These are phyloP conservation scores for Chiloscyllium punctatum DNA, from an alignment of 2,797 vertebrate species.

Conservation along the genomic window DNA sequence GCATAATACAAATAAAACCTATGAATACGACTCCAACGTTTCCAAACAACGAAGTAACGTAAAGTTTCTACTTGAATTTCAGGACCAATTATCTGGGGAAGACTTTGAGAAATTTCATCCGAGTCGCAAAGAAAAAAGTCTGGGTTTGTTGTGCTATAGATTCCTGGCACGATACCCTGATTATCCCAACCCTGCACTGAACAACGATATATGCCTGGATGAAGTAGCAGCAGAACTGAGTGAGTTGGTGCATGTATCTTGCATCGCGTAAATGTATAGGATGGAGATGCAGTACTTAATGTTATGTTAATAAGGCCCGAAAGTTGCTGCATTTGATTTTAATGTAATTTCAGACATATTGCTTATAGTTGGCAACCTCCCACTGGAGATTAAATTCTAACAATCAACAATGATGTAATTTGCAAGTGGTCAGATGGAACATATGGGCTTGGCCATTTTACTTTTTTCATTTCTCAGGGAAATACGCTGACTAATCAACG, in stretches of 20 bases:
- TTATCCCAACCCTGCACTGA: constrained; percentile 68
- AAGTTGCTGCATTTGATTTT: neutral
- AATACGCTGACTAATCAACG: no score
- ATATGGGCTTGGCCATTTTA: neutral
- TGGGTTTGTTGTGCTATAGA: constrained; percentile 86
- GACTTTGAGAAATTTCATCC: constrained; percentile 79
- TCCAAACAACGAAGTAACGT: neutral
- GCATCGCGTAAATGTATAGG: neutral
- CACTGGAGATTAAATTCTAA: neutral
- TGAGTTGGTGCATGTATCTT: constrained; percentile 54
- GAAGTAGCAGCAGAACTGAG: constrained; percentile 87
- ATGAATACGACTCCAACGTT: neutral
- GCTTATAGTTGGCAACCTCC: neutral
- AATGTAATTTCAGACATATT: neutral
- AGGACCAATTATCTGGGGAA: constrained; percentile 76
- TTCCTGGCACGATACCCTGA: constrained; percentile 85
- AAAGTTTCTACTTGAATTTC: neutral
- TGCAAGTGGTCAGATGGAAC: neutral
- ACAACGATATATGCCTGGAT: constrained; percentile 83
- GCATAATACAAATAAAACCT: neutral
- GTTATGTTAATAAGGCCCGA: neutral
- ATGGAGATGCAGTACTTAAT: neutral
- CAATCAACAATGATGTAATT: neutral
- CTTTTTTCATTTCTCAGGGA: no score
- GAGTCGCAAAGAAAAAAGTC: constrained; percentile 90